Evolutionary conservation across 2,888 invertebrate genomes (phyloP).

Genomic region (Chymomyza caudatula): DNA sequence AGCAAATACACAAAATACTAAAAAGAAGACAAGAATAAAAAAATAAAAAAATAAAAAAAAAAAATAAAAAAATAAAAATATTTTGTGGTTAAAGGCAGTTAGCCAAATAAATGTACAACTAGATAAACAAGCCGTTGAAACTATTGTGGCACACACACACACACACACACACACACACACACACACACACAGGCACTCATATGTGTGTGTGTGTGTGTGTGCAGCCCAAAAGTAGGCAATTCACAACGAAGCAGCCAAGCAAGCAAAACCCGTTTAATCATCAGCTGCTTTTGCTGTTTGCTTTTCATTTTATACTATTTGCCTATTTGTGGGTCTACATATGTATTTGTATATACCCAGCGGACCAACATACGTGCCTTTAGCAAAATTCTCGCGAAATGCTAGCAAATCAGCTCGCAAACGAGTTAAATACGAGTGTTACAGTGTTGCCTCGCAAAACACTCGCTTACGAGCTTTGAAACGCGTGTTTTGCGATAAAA

Average conservation of each 20-base stretch:
- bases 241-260: too few relatives aligned
- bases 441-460: too few relatives aligned
- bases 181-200: background rate
- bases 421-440: too few relatives aligned
- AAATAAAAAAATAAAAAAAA: too few relatives aligned
- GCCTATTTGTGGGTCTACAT: conserved; percentile 32
- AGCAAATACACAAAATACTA: too few relatives aligned
- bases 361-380: too few relatives aligned
- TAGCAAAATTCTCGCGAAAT: too few relatives aligned
- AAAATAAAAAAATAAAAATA: conserved; percentile 25
- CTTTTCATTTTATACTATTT: conserved; percentile 57
- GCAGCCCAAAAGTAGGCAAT: conserved; percentile 49
- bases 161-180: conserved; percentile 6
- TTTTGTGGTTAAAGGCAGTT: conserved; percentile 66
- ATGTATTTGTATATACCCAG: too few relatives aligned
- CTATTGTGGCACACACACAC: conserved; percentile 27
- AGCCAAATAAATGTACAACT: conserved; percentile 68
- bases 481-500: too few relatives aligned
- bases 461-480: too few relatives aligned
- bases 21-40: too few relatives aligned
- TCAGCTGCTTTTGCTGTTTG: conserved; percentile 43
- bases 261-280: conserved; percentile 33
- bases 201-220: conserved; percentile 45
- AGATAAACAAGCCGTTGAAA: conserved; percentile 64
- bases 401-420: too few relatives aligned